Evolutionary conservation across 1,140 invertebrate genomes (phyloP).

Genomic region (Pseudobourletiella spinata): DNA sequence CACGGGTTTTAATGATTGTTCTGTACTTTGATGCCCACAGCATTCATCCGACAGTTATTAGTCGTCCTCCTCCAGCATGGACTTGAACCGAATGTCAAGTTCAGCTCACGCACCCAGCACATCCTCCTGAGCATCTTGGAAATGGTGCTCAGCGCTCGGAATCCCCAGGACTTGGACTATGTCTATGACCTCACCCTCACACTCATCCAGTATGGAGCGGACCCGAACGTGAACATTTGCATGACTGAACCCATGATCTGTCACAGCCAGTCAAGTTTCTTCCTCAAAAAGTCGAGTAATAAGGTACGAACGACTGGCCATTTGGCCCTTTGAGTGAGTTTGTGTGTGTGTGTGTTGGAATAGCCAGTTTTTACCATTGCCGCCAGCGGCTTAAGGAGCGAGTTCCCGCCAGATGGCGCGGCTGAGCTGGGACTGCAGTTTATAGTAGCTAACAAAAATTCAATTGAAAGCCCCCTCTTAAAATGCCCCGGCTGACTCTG

Average conservation of each 20-base stretch:
- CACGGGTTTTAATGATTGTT: no score
- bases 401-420: no score
- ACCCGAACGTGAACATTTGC: slow-evolving; percentile 49
- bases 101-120: slow-evolving; percentile 50
- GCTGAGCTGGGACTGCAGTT: no score
- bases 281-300: slow-evolving; percentile 53
- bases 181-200: slow-evolving; percentile 59
- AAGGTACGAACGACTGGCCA: no score
- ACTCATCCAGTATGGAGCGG: slow-evolving; percentile 48
- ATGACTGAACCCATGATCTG: slow-evolving; percentile 41
- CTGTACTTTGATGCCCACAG: no score
- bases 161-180: slow-evolving; percentile 54
- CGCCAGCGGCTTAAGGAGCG: no score
- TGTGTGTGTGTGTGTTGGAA: no score
- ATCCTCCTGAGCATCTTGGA: slow-evolving; percentile 56
- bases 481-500: no score
- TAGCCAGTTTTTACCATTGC: no score
- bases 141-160: slow-evolving; percentile 56
- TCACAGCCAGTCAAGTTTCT: slow-evolving; percentile 47
- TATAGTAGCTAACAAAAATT: neutral
- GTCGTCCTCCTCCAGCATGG: slow-evolving; percentile 58
- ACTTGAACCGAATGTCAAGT: slow-evolving; percentile 53
- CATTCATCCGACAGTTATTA: slow-evolving; percentile 50
- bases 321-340: no score
- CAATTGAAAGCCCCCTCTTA: neutral